Base-by-base conservation (phyloP, 35 echinoderm and acorn worm species). In the Diadema setosum region DNA sequence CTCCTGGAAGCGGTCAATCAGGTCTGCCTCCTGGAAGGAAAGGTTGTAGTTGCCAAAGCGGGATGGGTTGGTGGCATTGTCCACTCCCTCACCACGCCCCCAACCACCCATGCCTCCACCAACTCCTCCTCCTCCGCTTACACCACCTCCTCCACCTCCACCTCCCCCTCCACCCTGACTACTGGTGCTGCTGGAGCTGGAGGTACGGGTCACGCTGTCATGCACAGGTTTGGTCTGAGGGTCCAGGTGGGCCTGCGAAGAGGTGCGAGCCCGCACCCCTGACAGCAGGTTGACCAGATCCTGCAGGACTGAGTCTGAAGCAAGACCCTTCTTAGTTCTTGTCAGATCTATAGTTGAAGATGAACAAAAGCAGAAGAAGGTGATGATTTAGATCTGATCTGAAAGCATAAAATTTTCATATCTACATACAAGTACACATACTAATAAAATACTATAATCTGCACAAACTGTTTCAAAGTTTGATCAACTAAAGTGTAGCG, bases 261-360 rank as follows among this genome's bases (percentile, higher is more conserved):
- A 55, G 81, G 84, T 82, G 20, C 84, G 56, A 24, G 85, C 84
- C 45, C 89, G 80, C 44, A 85, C 89, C 36, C 94, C 94, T n/a
- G 94, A 96, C 25, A 96, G 55, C 20, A 96, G 82, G 52, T 96
- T 90, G 45, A 96, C 94, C 15, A 96, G 83, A 43, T 96, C 89
- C 20, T 91, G 89, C 6, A 96, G 84, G 25, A 92, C 94, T 27
- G 90, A 82, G 83, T 96, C 94, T 15, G 94, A 85, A 39, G 90
- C 94, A 5, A 96, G 85, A 50, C 90, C 58, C 40, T 90, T 90
- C 55, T 78, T 42, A 15, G 15, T 50, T 76, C 43, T 75, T 46
- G 42, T 41, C 42, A 64, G 29, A 46, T 58, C 36, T 50, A 24
- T 16, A 21, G n/a, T n/a, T n/a, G n/a, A n/a, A n/a, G n/a, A n/a